Evolutionary conservation across 2,888 invertebrate species (phyloP).

Genomic region (Pimpla rufipes): DNA sequence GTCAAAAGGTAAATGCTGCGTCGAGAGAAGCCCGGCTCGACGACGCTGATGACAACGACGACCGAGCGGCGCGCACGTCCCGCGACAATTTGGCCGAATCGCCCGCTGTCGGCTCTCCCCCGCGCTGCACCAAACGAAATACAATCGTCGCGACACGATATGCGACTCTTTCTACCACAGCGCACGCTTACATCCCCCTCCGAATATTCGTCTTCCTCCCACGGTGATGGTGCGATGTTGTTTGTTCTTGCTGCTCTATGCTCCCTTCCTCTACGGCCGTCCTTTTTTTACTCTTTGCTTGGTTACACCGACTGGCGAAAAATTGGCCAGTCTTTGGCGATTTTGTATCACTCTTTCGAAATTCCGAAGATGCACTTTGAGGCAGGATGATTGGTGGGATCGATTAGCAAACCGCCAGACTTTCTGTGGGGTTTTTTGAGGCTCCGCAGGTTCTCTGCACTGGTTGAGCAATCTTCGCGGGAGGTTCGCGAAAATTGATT

Average conservation of each 20-base stretch:
- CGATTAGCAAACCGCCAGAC: too few relatives aligned
- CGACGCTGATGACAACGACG: constrained; percentile 22
- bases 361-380: neutral
- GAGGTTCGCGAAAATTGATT: too few relatives aligned
- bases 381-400: neutral
- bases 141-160: neutral
- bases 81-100: neutral
- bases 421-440: neutral
- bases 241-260: neutral
- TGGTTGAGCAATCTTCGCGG: neutral
- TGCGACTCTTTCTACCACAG: neutral
- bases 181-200: neutral
- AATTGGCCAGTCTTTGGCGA: neutral
- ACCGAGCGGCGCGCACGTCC: constrained; percentile 6
- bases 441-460: neutral
- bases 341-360: neutral
- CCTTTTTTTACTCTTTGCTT: constrained; percentile 9
- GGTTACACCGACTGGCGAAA: too few relatives aligned
- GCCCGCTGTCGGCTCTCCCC: constrained; percentile 21
- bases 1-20: constrained; percentile 80
- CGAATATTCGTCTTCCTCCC: neutral
- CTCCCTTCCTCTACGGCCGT: constrained; percentile 17
- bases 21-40: constrained; percentile 38
- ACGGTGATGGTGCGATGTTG: neutral
- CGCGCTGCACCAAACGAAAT: constrained; percentile 9